Base-by-base conservation (phyloP, 2,113 vertebrate species). In the Otocyon megalotis region DNA sequence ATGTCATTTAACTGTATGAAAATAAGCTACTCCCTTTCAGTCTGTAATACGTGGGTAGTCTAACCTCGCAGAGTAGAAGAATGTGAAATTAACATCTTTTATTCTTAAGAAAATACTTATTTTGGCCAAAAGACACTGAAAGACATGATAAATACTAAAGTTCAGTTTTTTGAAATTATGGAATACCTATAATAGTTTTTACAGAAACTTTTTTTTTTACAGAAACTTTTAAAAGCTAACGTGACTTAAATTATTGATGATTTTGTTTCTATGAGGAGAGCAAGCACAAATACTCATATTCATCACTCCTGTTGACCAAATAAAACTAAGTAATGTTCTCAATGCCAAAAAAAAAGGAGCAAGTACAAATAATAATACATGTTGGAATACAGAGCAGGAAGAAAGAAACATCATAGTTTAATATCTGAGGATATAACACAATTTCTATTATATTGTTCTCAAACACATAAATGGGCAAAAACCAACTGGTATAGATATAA, bases 231-330 rank as follows among this genome's bases (percentile, higher is more conserved):
- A 74, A 83, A 82, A 85, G 30, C 30, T 88, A 85, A 90, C 9
- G 16, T 62, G 35, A 80, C 32, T 88, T 83, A 86, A 69, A 71
- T 32, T 88, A 22, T 56, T 92, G 54, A n/a, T 85, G 24, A 88
- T 88, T 85, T 96, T 87, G 94, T 30, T 62, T 92, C 63, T 62
- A 4, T 77, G n/a, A 96, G 11, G 58, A 83, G 37, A 91, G 53
- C 16, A 72, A 56, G 48, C 37, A 48, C 9, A 76, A 86, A 50
- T 28, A 67, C 65, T 67, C 32, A 35, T 35, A 16, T 67, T 35
- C 67, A 69, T 69, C 32, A 69, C 32, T 19, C n/a, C 32, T 4
- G 3, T 16, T 10, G 32, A 69, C 67, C 32, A 19, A 69, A 69
- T 19, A 35, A 19, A 67, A 10, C 32, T 19, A 69, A n/a, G 32